phyloP scores from a whole-genome alignment of 2,888 invertebrate genomes.

The Xanthorhoe spadicearia region DNA sequence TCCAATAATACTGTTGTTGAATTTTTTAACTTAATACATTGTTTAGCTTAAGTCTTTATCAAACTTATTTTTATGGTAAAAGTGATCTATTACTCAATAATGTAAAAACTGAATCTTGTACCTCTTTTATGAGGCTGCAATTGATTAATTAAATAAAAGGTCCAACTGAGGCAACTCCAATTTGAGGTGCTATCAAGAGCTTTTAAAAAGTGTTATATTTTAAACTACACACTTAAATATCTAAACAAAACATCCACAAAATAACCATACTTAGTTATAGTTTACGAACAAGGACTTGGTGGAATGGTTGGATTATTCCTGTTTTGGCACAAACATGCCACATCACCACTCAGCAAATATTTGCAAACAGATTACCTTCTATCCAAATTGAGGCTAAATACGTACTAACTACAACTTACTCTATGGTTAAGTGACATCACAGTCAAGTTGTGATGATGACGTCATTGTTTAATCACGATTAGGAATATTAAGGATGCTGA shows the following conservation, averaged over 20 bases:
- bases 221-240: no score
- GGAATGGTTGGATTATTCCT: constrained; percentile 4
- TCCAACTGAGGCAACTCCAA: no score
- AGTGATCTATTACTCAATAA: no score
- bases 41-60: no score
- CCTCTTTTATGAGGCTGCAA: no score
- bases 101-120: no score
- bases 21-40: no score
- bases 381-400: constrained; percentile 33
- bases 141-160: no score
- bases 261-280: not conserved
- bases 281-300: not conserved
- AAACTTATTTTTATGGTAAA: no score
- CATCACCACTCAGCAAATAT: constrained; percentile 45
- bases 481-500: not conserved
- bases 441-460: constrained; percentile 41
- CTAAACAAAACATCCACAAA: not conserved
- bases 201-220: no score
- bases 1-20: no score
- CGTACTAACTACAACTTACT: constrained; percentile 7
- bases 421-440: constrained; percentile 45
- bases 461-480: constrained; percentile 25
- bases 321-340: constrained; percentile 16
- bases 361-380: constrained; percentile 50
- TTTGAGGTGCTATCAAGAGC: no score